A percentile compares a stretch with the other conserved stretches of the same genome.
These are phyloP conservation scores for Clupea harengus DNA, from an alignment of 2,113 vertebrate species.

Conservation along the genomic window DNA sequence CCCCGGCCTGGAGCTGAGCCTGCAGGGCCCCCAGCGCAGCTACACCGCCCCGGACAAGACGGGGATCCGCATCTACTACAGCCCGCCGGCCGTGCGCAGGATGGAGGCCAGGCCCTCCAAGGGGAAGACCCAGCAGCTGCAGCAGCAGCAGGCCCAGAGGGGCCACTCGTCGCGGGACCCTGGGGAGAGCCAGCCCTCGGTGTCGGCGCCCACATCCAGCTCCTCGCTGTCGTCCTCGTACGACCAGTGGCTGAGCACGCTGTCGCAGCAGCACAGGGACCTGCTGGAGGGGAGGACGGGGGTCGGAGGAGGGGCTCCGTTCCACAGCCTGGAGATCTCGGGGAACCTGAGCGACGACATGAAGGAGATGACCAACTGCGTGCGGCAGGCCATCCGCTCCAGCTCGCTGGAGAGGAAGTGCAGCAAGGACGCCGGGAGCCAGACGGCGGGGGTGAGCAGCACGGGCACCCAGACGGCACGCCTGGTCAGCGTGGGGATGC, in stretches of 20 bases:
- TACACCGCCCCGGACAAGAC: constrained; percentile 93
- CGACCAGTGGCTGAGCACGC: constrained; percentile 89
- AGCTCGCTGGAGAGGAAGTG: constrained; percentile 92
- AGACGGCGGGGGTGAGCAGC: constrained; percentile 76
- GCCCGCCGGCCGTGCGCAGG: constrained; percentile 85
- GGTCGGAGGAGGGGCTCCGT: constrained; percentile 52
- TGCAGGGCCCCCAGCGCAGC: constrained; percentile 86
- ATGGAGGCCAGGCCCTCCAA: constrained; percentile 61
- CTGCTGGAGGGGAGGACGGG: constrained; percentile 75
- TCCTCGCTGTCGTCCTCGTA: constrained; percentile 66
- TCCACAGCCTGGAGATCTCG: constrained; percentile 86
- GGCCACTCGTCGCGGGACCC: constrained; percentile 9
- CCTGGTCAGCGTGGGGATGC: constrained; percentile 84
- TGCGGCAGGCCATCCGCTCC: constrained; percentile 94
- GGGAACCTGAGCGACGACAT: constrained; percentile 97
- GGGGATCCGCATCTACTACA: constrained; percentile 95
- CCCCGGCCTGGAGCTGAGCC: constrained; percentile 65
- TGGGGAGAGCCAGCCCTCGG: constrained; percentile 38
- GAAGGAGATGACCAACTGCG: constrained; percentile 99
- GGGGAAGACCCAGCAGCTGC: constrained; percentile 37
- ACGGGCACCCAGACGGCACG: constrained; percentile 87
- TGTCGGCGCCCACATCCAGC: constrained; percentile 53
- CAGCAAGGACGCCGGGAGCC: constrained; percentile 84
- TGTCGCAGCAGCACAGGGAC: constrained; percentile 87
- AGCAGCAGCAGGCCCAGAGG: constrained; percentile 29